phyloP scores from a whole-genome alignment of 2,888 invertebrate genomes.

The Oligia fasciuncula region DNA sequence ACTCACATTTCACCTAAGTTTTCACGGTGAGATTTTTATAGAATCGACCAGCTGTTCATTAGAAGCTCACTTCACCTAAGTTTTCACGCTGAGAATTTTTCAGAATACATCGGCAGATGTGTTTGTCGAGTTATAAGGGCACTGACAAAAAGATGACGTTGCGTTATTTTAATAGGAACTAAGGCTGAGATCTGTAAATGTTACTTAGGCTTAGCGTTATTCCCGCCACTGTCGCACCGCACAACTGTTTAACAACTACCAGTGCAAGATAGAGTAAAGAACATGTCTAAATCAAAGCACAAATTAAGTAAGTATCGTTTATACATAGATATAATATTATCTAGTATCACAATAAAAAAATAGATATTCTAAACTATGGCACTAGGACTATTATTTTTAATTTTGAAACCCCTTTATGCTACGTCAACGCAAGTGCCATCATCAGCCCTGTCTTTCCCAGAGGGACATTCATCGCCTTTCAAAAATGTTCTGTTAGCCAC shows the following conservation, averaged over 20 bases:
- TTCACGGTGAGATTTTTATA: too few species aligned
- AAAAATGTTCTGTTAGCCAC: not conserved
- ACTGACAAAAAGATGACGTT: not conserved
- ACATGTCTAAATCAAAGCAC: not conserved
- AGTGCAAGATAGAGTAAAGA: not conserved
- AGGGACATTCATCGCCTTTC: conserved; percentile 40
- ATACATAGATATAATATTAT: not conserved
- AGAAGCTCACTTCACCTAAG: too few species aligned
- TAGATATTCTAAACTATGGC: not conserved
- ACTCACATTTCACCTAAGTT: too few species aligned
- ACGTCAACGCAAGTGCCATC: conserved; percentile 42
- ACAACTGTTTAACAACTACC: not conserved
- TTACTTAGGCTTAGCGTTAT: not conserved
- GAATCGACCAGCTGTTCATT: too few species aligned
- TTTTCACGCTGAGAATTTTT: too few species aligned
- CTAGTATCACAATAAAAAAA: conserved; percentile 10
- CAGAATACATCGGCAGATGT: not conserved
- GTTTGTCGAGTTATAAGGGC: not conserved
- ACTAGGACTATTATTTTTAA: not conserved
- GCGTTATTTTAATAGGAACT: not conserved
- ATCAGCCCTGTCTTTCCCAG: conserved; percentile 33
- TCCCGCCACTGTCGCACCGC: not conserved
- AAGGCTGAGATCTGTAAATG: not conserved
- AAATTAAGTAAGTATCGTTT: not conserved
- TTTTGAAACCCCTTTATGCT: not conserved